Percentiles rank a stretch among this genome's conserved stretches.
These are phyloP conservation scores for Hirtodrosophila alboralis DNA, from an alignment of 2,888 invertebrate species.

Conservation along the genomic window DNA sequence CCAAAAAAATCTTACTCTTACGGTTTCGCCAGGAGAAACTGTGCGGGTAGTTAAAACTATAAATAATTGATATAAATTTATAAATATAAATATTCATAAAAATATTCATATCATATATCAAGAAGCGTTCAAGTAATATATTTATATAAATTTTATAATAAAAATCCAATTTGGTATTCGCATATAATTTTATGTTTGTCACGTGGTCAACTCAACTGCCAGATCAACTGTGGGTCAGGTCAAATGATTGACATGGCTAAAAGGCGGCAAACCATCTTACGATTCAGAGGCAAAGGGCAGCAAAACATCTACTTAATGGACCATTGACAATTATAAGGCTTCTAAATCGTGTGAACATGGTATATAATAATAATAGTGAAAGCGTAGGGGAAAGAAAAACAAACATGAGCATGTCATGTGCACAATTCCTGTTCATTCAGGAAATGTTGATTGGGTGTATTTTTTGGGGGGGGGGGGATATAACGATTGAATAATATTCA, in stretches of 20 bases:
- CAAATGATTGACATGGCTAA: slow-evolving; percentile 64
- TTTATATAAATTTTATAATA: no score
- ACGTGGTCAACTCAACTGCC: slow-evolving; percentile 35
- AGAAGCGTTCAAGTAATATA: no score
- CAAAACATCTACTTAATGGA: slow-evolving; percentile 58
- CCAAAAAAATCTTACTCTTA: no score
- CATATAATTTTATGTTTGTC: slow-evolving; percentile 25
- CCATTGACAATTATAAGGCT: slow-evolving; percentile 77
- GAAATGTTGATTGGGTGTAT: not conserved
- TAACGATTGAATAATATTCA: slow-evolving; percentile 70
- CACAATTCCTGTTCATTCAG: slow-evolving; percentile 29
- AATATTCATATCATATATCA: no score
- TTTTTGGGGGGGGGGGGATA: slow-evolving; percentile 4
- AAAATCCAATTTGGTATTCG: no score
- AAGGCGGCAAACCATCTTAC: slow-evolving; percentile 34
- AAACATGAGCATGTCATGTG: slow-evolving; percentile 52
- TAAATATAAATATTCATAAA: no score
- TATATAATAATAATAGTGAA: slow-evolving; percentile 1
- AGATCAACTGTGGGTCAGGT: slow-evolving; percentile 20
- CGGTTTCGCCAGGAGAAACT: no score
- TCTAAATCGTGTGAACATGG: slow-evolving; percentile 62
- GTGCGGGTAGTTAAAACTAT: no score
- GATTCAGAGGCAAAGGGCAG: slow-evolving; percentile 11
- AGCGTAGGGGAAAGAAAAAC: slow-evolving; percentile 28
- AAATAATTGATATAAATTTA: no score